Evolutionary conservation across 2,113 vertebrate genomes (phyloP).

Genomic region (Barbus barbus): DNA sequence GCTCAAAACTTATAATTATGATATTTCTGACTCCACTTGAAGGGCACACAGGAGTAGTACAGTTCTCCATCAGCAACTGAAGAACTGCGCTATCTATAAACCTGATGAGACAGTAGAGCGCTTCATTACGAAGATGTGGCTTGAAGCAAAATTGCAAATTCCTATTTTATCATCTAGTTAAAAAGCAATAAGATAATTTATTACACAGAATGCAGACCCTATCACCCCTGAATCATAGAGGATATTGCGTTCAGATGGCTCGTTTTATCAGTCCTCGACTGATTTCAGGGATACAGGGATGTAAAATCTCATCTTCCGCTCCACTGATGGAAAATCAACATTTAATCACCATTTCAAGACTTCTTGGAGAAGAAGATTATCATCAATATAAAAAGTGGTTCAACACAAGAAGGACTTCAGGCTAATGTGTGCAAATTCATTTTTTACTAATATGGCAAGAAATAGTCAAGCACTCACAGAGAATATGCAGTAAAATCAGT

Average conservation of each 20-base stretch:
- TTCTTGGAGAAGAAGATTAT: slow-evolving; percentile 59
- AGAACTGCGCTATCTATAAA: not conserved
- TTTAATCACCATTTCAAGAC: slow-evolving; percentile 61
- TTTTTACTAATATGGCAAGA: slow-evolving; percentile 30
- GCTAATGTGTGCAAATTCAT: slow-evolving; percentile 53
- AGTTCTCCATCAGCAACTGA: not conserved
- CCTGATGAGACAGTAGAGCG: not conserved
- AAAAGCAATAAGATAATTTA: slow-evolving; percentile 10
- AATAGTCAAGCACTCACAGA: slow-evolving; percentile 33
- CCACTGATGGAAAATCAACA: slow-evolving; percentile 64
- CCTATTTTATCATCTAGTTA: not conserved
- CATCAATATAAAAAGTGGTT: slow-evolving; percentile 54
- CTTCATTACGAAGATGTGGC: not conserved
- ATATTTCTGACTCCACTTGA: not conserved
- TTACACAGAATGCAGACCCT: not conserved
- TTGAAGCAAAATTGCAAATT: not conserved
- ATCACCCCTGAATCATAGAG: slow-evolving; percentile 18
- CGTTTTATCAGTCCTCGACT: slow-evolving; percentile 59
- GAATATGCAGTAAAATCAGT: slow-evolving; percentile 43
- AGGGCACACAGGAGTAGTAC: not conserved
- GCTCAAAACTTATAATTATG: not conserved
- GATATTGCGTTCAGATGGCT: slow-evolving; percentile 52
- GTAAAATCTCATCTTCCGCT: slow-evolving; percentile 54
- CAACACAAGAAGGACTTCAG: slow-evolving; percentile 49
- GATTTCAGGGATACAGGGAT: slow-evolving; percentile 47